These are phyloP conservation scores for Lottia gigantea DNA, from an alignment of 2,888 invertebrate genomes.

Conservation along the genomic window DNA sequence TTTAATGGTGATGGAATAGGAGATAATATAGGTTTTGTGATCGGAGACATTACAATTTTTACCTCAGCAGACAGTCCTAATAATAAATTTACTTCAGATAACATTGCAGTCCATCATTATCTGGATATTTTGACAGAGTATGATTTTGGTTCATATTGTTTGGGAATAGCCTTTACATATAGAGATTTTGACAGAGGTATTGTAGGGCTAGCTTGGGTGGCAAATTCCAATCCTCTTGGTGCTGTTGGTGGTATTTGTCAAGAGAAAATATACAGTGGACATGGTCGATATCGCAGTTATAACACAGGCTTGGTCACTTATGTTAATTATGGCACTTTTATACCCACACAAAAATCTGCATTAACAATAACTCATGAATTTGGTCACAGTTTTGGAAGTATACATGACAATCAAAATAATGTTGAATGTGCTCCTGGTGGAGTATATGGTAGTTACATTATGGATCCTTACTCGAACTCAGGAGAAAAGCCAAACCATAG, in stretches of 20 bases:
- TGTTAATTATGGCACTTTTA: constrained; percentile 35
- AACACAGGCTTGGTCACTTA: constrained; percentile 53
- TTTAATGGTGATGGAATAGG: constrained; percentile 58
- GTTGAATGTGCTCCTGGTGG: constrained; percentile 38
- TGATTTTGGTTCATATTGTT: constrained; percentile 45
- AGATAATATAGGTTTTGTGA: constrained; percentile 59
- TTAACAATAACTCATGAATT: constrained; percentile 55
- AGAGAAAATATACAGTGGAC: constrained; percentile 20
- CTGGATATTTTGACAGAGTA: constrained; percentile 47
- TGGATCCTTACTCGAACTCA: constrained; percentile 48
- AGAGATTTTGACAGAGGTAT: constrained; percentile 47
- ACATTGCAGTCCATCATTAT: constrained; percentile 36
- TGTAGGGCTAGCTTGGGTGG: constrained; percentile 56
- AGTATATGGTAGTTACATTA: constrained; percentile 49
- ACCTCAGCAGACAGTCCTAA: constrained; percentile 19
- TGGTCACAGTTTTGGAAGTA: constrained; percentile 60
- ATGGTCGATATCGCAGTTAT: constrained; percentile 35
- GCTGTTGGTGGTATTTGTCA: constrained; percentile 57
- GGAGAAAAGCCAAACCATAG: constrained; percentile 50
- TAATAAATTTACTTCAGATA: constrained; percentile 34
- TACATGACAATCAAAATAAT: constrained; percentile 42
- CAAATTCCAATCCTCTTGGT: constrained; percentile 39
- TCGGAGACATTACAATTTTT: constrained; percentile 47
- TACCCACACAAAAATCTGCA: constrained; percentile 29
- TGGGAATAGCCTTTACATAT: constrained; percentile 50